Percentiles rank a stretch among this genome's conserved stretches.
Conservation (phyloP, 2,888 invertebrate species). For the Zaprionus lineosus region DNA sequence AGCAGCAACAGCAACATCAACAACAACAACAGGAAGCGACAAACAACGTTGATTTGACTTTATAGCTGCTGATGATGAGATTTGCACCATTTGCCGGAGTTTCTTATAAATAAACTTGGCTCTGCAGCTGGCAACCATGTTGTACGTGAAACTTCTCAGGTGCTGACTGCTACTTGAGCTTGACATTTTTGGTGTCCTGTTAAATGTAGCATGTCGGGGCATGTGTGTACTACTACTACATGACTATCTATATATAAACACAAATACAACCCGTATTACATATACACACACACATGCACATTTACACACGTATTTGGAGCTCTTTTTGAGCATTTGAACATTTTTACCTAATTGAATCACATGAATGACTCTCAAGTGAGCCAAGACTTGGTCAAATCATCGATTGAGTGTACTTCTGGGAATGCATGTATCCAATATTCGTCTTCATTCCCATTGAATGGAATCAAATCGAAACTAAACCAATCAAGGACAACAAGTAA, state of each 20-base stretch:
- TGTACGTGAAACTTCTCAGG: constrained; percentile 27
- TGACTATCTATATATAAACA: too few relatives aligned
- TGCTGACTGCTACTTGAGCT: neutral
- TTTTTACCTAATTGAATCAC: constrained; percentile 54
- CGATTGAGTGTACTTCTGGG: constrained; percentile 42
- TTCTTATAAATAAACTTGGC: constrained; percentile 47
- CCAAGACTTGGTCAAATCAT: constrained; percentile 29
- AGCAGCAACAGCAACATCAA: too few relatives aligned
- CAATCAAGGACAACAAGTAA: constrained; percentile 48
- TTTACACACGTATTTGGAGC: neutral
- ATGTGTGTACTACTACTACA: too few relatives aligned
- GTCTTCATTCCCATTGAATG: too few relatives aligned
- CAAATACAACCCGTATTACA: too few relatives aligned
- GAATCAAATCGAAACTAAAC: constrained; percentile 49
- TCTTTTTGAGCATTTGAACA: constrained; percentile 14
- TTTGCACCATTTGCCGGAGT: constrained; percentile 45
- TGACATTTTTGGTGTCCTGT: neutral
- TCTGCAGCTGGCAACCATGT: constrained; percentile 35
- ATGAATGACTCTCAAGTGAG: constrained; percentile 48
- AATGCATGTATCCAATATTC: constrained; percentile 25
- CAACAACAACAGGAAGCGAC: constrained; percentile 53
- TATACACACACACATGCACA: too few relatives aligned
- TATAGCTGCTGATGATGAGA: constrained; percentile 64
- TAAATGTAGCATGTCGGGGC: constrained; percentile 22
- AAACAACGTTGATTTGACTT: constrained; percentile 50